Percentiles rank a stretch among this genome's conserved stretches.
These are phyloP conservation scores for Trematomus bernacchii DNA, from an alignment of 2,797 vertebrate species.

Conservation along the genomic window DNA sequence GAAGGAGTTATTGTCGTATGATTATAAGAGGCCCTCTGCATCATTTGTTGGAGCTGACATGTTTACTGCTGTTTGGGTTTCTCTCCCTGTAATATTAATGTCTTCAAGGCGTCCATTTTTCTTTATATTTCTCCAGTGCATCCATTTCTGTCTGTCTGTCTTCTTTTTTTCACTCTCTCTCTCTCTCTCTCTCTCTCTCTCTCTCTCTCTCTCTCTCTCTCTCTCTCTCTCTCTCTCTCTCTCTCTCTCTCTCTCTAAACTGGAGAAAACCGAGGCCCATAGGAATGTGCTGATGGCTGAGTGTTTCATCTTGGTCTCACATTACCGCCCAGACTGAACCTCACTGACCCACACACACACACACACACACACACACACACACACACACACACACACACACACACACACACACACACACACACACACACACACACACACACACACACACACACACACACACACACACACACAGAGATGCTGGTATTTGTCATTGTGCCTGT, in stretches of 20 bases:
- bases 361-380: slow-evolving; percentile 46
- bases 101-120: not conserved
- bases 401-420: slow-evolving; percentile 43
- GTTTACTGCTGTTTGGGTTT: slow-evolving; percentile 58
- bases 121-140: not conserved
- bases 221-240: slow-evolving; percentile 17
- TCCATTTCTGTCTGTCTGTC: slow-evolving; percentile 2
- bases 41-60: slow-evolving; percentile 48
- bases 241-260: slow-evolving; percentile 26
- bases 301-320: slow-evolving; percentile 79
- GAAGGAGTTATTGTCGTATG: slow-evolving; percentile 1
- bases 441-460: slow-evolving; percentile 29
- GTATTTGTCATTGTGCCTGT: slow-evolving; percentile 77
- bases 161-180: slow-evolving; percentile 17
- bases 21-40: slow-evolving; percentile 9
- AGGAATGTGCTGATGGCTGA: slow-evolving; percentile 87
- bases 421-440: slow-evolving; percentile 43
- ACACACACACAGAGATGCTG: slow-evolving; percentile 16
- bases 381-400: slow-evolving; percentile 40
- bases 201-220: slow-evolving; percentile 22
- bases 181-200: slow-evolving; percentile 15
- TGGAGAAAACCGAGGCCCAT: slow-evolving; percentile 72
- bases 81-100: slow-evolving; percentile 10
- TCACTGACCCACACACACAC: slow-evolving; percentile 73
- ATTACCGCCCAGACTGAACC: slow-evolving; percentile 82